Base-by-base conservation (phyloP, 2,797 vertebrate genomes). In the Eutrigla gurnardus region DNA sequence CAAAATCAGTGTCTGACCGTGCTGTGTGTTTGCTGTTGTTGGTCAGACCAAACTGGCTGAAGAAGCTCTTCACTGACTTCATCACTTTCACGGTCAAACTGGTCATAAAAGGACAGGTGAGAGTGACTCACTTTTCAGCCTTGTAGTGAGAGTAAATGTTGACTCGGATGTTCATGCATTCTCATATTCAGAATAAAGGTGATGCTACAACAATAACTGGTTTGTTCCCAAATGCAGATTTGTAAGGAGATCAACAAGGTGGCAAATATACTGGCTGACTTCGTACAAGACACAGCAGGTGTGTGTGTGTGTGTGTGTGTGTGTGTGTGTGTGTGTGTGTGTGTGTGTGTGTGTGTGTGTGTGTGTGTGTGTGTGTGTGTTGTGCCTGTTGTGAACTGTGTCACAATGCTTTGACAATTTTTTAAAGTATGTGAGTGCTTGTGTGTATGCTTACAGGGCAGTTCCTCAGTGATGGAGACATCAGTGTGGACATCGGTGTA, bases 11-110 rank as follows among this genome's bases (percentile, higher is more conserved):
- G 47, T 60, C 18, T 50, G 55, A 68, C 25, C 10, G 7, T 14
- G 13, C 43, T 6, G 9, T 77, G 2, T 61, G 33, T 80, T 14
- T 64, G 42, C 42, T 73, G 50, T 58, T 64, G 18, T 47, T 63
- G 3, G 1, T 5, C 91, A 98, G 96, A 55, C 96, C 96, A 0
- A 95, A 95, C 52, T 98, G 95, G 95, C 81, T 97, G 60, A 96
- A 97, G 89, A 95, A 88, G 79, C 86, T 97, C 37, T 97, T 97
- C 87, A 97, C 94, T 0, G 91, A 97, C 72, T 95, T 98, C 89
- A 93, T 97, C 85, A 96, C 95, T 45, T 96, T 97, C 69, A 96
- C 97, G 1, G 86, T 97, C 70, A 97, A 96, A 86, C 72, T 97
- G 70, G 92, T 94, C 50, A 87, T 98, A 64, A 97, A 95, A 78